Evolutionary conservation across 2,888 invertebrate species (phyloP).

Genomic region (Diaprepes abbreviatus): DNA sequence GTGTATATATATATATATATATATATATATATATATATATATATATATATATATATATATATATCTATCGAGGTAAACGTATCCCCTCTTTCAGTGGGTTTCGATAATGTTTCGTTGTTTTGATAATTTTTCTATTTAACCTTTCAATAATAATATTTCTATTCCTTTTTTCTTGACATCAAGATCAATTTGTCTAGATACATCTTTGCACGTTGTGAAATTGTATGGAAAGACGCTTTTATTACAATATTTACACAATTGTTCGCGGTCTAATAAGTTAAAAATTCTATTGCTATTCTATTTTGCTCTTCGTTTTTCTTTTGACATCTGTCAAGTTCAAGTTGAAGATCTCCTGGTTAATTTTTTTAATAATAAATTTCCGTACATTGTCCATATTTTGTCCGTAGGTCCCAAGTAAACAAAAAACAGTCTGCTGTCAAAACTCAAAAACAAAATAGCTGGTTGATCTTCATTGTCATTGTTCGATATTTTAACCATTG

Average conservation of each 20-base stretch:
- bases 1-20: no score
- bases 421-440: neutral
- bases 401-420: neutral
- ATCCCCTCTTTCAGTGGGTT: neutral
- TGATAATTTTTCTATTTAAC: neutral
- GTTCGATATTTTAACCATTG: no score
- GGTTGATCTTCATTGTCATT: no score
- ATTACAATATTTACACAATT: constrained; percentile 3
- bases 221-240: constrained; percentile 3
- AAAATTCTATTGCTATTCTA: constrained; percentile 10
- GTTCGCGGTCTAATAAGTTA: neutral
- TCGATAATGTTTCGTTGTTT: neutral
- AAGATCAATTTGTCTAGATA: neutral
- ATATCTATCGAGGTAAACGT: no score
- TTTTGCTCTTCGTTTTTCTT: constrained; percentile 15
- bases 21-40: no score
- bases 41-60: no score
- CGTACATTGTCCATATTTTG: neutral
- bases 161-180: neutral
- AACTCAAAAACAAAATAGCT: no score
- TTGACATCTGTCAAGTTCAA: constrained; percentile 5
- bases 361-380: neutral
- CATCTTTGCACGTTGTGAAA: constrained; percentile 5
- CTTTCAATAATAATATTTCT: neutral
- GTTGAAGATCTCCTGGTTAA: neutral